A percentile compares a stretch with the other conserved stretches of the same genome.
Evolutionary conservation across 1,140 invertebrate species (phyloP).

Genomic region (Neelides sp.): DNA sequence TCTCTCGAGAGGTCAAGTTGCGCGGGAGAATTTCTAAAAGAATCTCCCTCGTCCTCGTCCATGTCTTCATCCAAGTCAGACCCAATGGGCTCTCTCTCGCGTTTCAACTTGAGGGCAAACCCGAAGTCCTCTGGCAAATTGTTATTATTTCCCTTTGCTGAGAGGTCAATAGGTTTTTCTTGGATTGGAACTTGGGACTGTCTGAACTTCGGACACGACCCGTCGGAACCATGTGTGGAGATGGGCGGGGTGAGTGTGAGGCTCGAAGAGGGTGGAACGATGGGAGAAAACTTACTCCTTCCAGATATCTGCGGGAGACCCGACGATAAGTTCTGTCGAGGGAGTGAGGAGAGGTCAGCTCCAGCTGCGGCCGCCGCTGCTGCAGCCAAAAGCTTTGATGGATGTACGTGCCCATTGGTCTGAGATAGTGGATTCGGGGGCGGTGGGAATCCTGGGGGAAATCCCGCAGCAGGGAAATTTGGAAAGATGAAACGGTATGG

Average conservation of each 20-base stretch:
- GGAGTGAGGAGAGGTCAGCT: conserved; percentile 22
- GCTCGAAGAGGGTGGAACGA: conserved; percentile 28
- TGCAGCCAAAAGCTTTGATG: conserved; percentile 15
- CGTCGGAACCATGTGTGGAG: conserved; percentile 29
- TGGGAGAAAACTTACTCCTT: conserved; percentile 1
- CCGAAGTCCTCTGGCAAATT: conserved; percentile 8
- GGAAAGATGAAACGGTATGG: conserved; percentile 31
- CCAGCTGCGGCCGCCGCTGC: conserved; percentile 13
- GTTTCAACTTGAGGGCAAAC: background rate
- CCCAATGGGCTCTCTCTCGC: conserved; percentile 8
- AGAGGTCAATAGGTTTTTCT: conserved; percentile 29
- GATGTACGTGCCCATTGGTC: conserved; percentile 3
- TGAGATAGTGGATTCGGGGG: conserved; percentile 5
- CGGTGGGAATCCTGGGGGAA: conserved; percentile 12
- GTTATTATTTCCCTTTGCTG: conserved; percentile 22
- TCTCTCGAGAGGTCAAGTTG: background rate
- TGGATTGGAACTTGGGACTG: conserved; percentile 10
- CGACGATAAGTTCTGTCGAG: no score
- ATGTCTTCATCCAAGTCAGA: conserved; percentile 10
- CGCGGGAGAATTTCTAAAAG: background rate
- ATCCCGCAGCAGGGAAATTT: conserved; percentile 20
- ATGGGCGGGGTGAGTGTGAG: conserved; percentile 30
- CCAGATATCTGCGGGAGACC: background rate
- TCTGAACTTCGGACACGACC: conserved; percentile 16
- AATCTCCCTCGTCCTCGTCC: conserved; percentile 12